Percentiles rank a stretch among this genome's conserved stretches.
Conservation (phyloP, 1,140 invertebrate species). For the Microvelia longipes region DNA sequence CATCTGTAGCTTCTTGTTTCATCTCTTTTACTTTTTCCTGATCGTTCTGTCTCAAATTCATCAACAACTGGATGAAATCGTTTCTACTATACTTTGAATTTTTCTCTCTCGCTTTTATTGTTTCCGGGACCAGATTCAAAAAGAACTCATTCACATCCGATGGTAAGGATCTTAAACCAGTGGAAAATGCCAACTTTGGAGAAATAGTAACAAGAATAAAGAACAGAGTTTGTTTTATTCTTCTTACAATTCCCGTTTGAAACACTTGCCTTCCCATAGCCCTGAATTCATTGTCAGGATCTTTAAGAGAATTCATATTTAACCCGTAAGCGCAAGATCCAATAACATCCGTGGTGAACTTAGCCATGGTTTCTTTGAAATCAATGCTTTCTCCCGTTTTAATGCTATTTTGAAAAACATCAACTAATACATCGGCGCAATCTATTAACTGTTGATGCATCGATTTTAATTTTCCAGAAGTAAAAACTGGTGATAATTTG, state of each 20-base stretch:
- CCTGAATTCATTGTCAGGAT: constrained; percentile 33
- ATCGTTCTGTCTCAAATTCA: not conserved
- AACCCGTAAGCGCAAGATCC: constrained; percentile 45
- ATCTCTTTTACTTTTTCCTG: too few species aligned
- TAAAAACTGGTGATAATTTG: constrained; percentile 46
- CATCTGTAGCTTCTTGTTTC: too few species aligned
- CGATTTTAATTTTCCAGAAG: constrained; percentile 34
- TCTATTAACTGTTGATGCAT: constrained; percentile 18
- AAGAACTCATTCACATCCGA: not conserved
- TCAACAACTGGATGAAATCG: not conserved
- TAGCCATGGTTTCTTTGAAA: constrained; percentile 34
- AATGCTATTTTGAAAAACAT: not conserved
- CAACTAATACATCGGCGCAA: constrained; percentile 3
- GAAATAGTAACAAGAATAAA: not conserved
- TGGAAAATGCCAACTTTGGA: not conserved
- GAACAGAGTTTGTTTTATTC: not conserved
- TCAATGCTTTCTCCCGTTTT: not conserved
- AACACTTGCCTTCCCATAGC: constrained; percentile 22
- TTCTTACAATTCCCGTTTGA: not conserved
- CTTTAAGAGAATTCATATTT: constrained; percentile 37
- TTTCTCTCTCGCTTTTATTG: not conserved
- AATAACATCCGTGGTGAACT: constrained; percentile 46
- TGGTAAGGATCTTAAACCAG: not conserved
- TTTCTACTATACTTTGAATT: not conserved
- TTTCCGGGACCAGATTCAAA: not conserved